Evolutionary conservation across 2,797 vertebrate genomes (phyloP), one percentile per base, ranked within the genome.

Genomic region (Manis crassicaudata): DNA sequence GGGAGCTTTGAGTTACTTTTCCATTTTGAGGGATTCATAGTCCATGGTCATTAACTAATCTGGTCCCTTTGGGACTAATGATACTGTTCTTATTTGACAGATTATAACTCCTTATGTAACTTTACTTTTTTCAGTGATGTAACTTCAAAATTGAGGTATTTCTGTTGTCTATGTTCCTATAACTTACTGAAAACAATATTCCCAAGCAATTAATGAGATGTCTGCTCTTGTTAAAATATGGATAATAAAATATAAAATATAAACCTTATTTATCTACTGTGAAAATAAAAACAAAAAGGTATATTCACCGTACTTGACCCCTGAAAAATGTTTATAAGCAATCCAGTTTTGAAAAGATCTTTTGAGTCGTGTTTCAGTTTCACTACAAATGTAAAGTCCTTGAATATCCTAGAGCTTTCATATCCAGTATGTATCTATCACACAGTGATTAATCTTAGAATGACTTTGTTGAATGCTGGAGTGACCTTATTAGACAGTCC

Each of bases 381-480:
- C 92, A 67, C 0, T 0, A 79, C 93, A 94, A 29, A 9, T 90
- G 16, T 23, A 77, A 90, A 92, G 58, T 67, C 43, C 60, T 73
- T 37, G 1, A 94, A 68, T 18, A 88, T 40, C 88, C 40, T 35
- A 70, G 2, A 56, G 18, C 0, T 58, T 14, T 90, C 23, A 43
- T 7, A 5, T 70, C 76, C 93, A 72, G n/a, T 68, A 46, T 60
- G 67, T 20, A 67, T 70, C n/a, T 72, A 81, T 93, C 56, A 62
- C 14, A 60, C 14, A 7, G 40, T 43, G 12, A 90, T 72, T 89
- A 95, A 91, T n/a, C 25, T 52, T 75, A 32, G 29, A 79, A 58
- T 35, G 4, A 80, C 68, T 96, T 96, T 76, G 52, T 11, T 37
- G 79, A 93, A 29, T 43, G 76, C 63, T 89, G 91, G 76, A 86